These are phyloP conservation scores for Drosophila nigrodunni DNA, from an alignment of 1,140 invertebrate species.

Conservation along the genomic window DNA sequence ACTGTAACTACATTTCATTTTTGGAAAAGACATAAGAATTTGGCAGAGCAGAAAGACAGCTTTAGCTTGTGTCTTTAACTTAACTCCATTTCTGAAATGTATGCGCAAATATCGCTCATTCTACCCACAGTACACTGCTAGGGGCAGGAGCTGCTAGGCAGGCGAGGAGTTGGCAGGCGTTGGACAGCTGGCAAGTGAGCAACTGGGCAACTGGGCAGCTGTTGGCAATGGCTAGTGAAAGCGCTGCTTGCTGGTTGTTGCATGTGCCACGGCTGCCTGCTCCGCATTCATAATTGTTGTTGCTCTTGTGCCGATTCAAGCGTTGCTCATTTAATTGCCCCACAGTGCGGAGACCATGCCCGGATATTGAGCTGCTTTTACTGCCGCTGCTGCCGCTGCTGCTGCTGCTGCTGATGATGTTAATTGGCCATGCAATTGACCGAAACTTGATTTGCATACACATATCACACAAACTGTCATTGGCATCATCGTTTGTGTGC, in stretches of 20 bases:
- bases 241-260: constrained; percentile 30
- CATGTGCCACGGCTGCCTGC: constrained; percentile 52
- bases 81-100: too few species aligned
- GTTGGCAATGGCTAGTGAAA: constrained; percentile 36
- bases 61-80: too few species aligned
- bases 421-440: constrained; percentile 53
- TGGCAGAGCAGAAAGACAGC: too few species aligned
- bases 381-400: constrained; percentile 12
- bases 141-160: background rate
- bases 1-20: too few species aligned
- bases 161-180: background rate
- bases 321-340: constrained; percentile 52
- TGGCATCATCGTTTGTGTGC: constrained; percentile 40
- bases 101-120: too few species aligned
- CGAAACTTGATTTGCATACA: constrained; percentile 51
- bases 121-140: too few species aligned
- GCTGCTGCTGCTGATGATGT: constrained; percentile 5
- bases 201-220: background rate
- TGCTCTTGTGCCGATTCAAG: constrained; percentile 52
- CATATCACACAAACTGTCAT: constrained; percentile 38
- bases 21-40: too few species aligned
- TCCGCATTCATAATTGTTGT: constrained; percentile 56
- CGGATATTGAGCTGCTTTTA: constrained; percentile 45
- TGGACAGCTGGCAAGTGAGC: background rate
- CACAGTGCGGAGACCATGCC: constrained; percentile 24